Base-by-base conservation (phyloP, 2,113 vertebrate genomes). In the Platichthys stellatus region DNA sequence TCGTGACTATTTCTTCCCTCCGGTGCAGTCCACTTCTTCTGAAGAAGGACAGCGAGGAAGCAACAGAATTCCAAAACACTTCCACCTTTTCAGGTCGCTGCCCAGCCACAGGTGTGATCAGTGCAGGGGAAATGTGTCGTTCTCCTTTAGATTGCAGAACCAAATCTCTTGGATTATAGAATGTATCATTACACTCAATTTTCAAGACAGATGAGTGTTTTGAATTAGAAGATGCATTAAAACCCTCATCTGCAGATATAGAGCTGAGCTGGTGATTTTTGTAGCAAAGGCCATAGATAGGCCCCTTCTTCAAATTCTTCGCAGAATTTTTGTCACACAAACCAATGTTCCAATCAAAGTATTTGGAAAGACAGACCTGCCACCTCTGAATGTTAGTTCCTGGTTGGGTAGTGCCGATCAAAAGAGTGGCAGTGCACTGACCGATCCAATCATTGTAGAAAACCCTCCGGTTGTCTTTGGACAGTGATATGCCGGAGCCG, bases 331-430 rank as follows among this genome's bases (percentile, higher is more conserved):
- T 66, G 49, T 83, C 73, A 82, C 88, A 86, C 18, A 93, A 20
- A 4, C 90, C 87, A 2, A 88, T 74, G 47, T 61, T 88, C 89
- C 38, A 91, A 24, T 91, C 74, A 69, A 0, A 74, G 23, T 84
- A 49, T 26, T 63, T 2, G 4, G 84, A 61, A 9, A 92, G 45
- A 10, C 59, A n/a, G 26, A 91, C 8, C 18, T 20, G 6, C 92
- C 90, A 92, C 20, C 57, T 84, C 49, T 78, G 63, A 23, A 62
- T 14, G 31, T 59, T 69, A 8, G 10, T 0, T 69, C 4, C 0
- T 13, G 40, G 23, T 2, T 49, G 0, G 3, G 18, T 63, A 12
- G 35, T 65, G 1, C 21, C 11, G 18, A 87, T 76, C 0, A 59
- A 54, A 60, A 89, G 58, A 26, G 24, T 82, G 8, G 63, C 56